These are phyloP conservation scores for Glyptemys insculpta DNA, from an alignment of 2,797 vertebrate species.

Conservation along the genomic window DNA sequence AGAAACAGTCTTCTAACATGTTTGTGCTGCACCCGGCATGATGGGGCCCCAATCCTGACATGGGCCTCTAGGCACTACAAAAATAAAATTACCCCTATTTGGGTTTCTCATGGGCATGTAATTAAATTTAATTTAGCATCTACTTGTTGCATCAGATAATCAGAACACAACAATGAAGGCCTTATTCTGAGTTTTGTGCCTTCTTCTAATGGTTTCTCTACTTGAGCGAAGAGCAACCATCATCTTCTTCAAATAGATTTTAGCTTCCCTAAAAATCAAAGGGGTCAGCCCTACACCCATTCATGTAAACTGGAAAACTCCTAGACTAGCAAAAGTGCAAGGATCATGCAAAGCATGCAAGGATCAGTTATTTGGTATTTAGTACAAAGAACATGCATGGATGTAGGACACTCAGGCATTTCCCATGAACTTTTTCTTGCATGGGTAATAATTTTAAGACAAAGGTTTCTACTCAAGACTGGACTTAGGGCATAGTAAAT, in stretches of 20 bases:
- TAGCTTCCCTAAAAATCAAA: background rate
- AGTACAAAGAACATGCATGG: accelerated
- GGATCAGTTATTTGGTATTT: background rate
- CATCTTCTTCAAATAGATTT: background rate
- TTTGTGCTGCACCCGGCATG: background rate
- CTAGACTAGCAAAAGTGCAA: background rate
- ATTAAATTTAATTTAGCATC: background rate
- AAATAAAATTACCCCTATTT: background rate
- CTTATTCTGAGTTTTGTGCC: background rate
- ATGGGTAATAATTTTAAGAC: background rate
- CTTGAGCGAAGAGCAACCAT: background rate
- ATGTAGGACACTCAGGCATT: accelerated
- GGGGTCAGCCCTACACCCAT: background rate
- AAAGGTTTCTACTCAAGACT: background rate
- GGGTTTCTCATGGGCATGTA: background rate
- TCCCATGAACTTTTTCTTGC: background rate
- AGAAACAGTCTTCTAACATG: background rate
- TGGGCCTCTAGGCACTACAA: background rate
- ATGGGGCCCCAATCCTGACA: background rate
- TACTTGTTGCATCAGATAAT: background rate
- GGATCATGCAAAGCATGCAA: background rate
- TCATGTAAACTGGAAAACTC: constrained; percentile 20
- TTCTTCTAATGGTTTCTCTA: background rate
- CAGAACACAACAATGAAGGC: background rate
- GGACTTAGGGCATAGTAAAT: background rate